phyloP scores from a whole-genome alignment of 2,113 vertebrate genomes.

The Clupea harengus region DNA sequence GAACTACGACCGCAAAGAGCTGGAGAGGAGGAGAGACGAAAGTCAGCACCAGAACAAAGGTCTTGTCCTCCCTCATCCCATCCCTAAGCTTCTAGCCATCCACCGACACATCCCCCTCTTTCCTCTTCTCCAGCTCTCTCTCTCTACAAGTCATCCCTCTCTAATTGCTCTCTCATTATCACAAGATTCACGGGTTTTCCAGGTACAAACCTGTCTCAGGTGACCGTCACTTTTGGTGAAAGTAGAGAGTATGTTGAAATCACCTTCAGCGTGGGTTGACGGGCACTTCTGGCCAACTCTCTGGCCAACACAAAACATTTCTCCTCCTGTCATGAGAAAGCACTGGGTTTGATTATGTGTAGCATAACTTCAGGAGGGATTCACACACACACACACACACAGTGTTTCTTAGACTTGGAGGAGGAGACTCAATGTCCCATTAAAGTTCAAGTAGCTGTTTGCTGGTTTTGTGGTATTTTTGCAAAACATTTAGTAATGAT shows the following conservation, averaged over 20 bases:
- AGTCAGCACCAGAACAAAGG: constrained; percentile 86
- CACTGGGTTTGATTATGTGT: neutral
- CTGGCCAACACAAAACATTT: neutral
- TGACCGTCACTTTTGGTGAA: neutral
- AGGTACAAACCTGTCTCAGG: neutral
- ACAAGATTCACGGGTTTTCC: neutral
- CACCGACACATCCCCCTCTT: neutral
- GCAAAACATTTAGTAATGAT: neutral
- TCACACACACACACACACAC: no score
- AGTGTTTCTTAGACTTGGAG: no score
- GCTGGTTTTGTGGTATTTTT: neutral
- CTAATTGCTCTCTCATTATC: neutral
- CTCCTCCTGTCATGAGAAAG: neutral
- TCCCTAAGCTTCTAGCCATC: neutral
- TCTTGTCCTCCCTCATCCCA: constrained; percentile 38
- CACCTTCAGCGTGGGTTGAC: neutral
- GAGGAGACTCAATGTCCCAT: no score
- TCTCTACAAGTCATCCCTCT: neutral
- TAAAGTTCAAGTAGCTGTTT: no score
- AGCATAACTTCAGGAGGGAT: no score
- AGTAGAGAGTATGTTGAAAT: neutral
- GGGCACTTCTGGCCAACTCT: neutral
- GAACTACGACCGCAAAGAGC: constrained; percentile 90
- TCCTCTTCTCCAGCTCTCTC: neutral
- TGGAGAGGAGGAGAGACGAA: constrained; percentile 85